phyloP scores from a whole-genome alignment of 1,140 invertebrate species.

The Micrasema minimum region DNA sequence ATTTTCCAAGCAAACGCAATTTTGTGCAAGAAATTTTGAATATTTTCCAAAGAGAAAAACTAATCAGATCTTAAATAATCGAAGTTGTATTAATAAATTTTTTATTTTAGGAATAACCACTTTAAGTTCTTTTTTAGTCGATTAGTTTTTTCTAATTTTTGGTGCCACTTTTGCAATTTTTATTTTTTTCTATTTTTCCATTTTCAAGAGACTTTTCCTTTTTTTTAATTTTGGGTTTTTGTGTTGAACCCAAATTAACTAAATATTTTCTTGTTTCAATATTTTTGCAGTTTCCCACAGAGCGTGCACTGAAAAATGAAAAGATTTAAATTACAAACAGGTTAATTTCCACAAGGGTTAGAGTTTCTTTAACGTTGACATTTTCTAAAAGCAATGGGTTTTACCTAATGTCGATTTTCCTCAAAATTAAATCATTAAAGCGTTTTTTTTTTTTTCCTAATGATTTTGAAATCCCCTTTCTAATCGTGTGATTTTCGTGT shows the following conservation, averaged over 20 bases:
- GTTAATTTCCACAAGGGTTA: slow-evolving; percentile 88
- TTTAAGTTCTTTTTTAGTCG: slow-evolving; percentile 83
- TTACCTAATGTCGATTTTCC: slow-evolving; percentile 89
- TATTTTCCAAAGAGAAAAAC: slow-evolving; percentile 93
- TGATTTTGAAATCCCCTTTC: slow-evolving; percentile 57
- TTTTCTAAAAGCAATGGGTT: slow-evolving; percentile 92
- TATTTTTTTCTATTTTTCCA: slow-evolving; percentile 64
- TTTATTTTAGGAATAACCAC: slow-evolving; percentile 89
- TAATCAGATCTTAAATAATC: slow-evolving; percentile 95
- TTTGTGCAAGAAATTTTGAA: slow-evolving; percentile 94
- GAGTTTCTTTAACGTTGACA: slow-evolving; percentile 89
- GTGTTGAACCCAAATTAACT: slow-evolving; percentile 63
- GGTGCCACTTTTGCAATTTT: slow-evolving; percentile 68
- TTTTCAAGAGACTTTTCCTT: slow-evolving; percentile 57
- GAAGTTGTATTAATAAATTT: slow-evolving; percentile 91
- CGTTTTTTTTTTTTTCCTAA: slow-evolving; percentile 77
- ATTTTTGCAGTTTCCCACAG: slow-evolving; percentile 90
- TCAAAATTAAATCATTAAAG: slow-evolving; percentile 81
- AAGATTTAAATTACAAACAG: slow-evolving; percentile 90
- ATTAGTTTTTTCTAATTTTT: slow-evolving; percentile 84
- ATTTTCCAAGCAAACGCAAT: slow-evolving; percentile 88
- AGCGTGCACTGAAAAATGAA: slow-evolving; percentile 85
- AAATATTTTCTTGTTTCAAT: slow-evolving; percentile 83
- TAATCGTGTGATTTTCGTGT: slow-evolving; percentile 59
- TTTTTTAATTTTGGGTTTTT: slow-evolving; percentile 61